These are phyloP conservation scores for Carassius carassius DNA, from an alignment of 2,113 vertebrate genomes.

Conservation along the genomic window DNA sequence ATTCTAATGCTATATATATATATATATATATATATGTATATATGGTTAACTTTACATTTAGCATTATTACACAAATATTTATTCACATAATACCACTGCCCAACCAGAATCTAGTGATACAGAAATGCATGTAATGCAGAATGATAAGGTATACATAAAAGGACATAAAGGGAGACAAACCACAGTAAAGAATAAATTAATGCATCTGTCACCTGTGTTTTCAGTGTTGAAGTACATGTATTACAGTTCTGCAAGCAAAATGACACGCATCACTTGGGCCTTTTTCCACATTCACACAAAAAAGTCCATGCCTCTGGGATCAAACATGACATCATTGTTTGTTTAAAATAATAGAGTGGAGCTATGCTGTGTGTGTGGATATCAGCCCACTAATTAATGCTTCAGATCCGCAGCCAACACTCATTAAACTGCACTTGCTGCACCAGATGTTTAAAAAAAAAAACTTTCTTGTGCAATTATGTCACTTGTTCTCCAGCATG, in stretches of 20 bases:
- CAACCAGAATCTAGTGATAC: not conserved
- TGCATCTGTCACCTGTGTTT: not conserved
- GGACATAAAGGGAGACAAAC: not conserved
- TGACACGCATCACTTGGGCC: too few relatives aligned
- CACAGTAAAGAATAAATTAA: not conserved
- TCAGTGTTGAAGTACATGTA: not conserved
- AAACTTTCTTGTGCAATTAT: slow-evolving; percentile 51
- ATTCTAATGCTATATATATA: too few relatives aligned
- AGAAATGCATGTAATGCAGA: not conserved
- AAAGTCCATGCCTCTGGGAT: slow-evolving; percentile 6
- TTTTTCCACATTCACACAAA: not conserved
- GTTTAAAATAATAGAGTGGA: not conserved
- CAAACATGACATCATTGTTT: slow-evolving; percentile 12
- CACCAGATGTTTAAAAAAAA: slow-evolving; percentile 18
- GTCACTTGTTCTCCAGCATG: slow-evolving; percentile 38
- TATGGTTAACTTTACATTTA: too few relatives aligned
- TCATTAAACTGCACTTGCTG: slow-evolving; percentile 50
- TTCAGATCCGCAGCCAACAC: slow-evolving; percentile 58
- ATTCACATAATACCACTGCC: not conserved
- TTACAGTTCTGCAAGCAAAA: not conserved
- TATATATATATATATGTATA: too few relatives aligned
- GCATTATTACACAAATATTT: not conserved
- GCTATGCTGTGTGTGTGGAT: slow-evolving; percentile 12
- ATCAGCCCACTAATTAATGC: slow-evolving; percentile 50
- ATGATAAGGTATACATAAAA: too few relatives aligned